Percentiles rank a stretch among this genome's conserved stretches.
phyloP scores from a whole-genome alignment of 2,888 invertebrate genomes.

The Mythimna loreyi region DNA sequence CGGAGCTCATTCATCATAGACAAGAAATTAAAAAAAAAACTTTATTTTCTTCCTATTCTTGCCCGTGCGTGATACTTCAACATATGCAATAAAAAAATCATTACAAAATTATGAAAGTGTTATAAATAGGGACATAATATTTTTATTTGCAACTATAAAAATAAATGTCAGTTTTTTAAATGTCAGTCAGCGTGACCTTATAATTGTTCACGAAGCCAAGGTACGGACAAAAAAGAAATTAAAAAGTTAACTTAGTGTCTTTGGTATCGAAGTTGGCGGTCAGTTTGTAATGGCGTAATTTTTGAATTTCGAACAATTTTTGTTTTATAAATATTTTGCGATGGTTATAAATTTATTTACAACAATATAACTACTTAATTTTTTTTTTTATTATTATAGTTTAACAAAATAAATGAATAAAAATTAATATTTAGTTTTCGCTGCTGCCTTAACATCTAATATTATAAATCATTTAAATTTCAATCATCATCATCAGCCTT shows the following conservation, averaged over 20 bases:
- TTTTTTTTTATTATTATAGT: no score
- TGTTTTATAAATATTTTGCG: not conserved
- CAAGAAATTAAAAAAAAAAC: not conserved
- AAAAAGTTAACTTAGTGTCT: constrained; percentile 35
- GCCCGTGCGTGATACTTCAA: constrained; percentile 20
- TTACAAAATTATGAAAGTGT: constrained; percentile 52
- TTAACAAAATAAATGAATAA: no score
- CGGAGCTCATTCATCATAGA: not conserved
- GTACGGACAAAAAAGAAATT: constrained; percentile 36
- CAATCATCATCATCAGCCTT: no score
- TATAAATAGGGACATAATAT: constrained; percentile 30
- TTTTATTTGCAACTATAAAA: constrained; percentile 49
- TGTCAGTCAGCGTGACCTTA: constrained; percentile 57
- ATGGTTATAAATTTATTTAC: no score
- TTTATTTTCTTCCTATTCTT: not conserved
- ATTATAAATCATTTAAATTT: not conserved
- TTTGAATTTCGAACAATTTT: constrained; percentile 30
- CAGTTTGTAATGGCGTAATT: not conserved
- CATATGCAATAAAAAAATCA: constrained; percentile 51
- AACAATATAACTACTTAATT: no score
- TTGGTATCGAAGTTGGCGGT: constrained; percentile 20
- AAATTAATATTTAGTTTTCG: no score
- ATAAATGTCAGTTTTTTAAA: constrained; percentile 56
- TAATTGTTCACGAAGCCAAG: constrained; percentile 35
- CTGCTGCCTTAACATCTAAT: not conserved